A percentile compares a stretch with the other conserved stretches of the same genome.
phyloP scores from a whole-genome alignment of 2,113 vertebrate genomes.

The Corydoras maculifer region DNA sequence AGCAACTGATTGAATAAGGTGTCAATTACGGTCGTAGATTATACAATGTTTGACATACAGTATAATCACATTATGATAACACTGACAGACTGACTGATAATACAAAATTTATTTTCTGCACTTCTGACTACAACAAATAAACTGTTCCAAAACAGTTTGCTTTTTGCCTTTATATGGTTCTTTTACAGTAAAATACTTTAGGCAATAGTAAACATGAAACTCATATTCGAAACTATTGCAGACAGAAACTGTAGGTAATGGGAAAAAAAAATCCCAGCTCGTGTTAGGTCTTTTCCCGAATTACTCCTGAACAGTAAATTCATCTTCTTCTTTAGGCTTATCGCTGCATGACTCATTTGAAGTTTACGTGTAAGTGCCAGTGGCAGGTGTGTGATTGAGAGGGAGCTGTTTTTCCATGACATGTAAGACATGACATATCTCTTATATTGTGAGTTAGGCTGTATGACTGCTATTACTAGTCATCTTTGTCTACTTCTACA shows the following conservation, averaged over 20 bases:
- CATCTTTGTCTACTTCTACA: neutral
- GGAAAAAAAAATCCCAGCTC: conserved; percentile 19
- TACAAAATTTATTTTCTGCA: too few species aligned
- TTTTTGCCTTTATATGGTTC: neutral
- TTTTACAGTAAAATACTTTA: neutral
- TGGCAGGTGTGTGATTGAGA: conserved; percentile 1
- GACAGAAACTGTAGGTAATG: conserved; percentile 20
- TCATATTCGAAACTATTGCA: conserved; percentile 25
- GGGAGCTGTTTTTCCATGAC: conserved; percentile 28
- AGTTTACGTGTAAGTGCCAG: neutral
- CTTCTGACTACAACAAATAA: too few species aligned
- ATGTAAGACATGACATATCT: conserved; percentile 10
- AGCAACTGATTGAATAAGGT: too few species aligned
- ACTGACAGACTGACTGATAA: too few species aligned
- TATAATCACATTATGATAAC: too few species aligned
- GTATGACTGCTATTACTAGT: neutral
- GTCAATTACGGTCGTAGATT: too few species aligned
- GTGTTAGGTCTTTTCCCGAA: conserved; percentile 4
- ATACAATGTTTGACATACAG: too few species aligned
- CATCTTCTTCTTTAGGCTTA: conserved; percentile 4
- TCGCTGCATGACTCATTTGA: conserved; percentile 31
- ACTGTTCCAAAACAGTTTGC: too few species aligned
- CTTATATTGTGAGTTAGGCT: neutral
- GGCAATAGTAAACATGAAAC: neutral
- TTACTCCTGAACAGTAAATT: neutral